Conservation (phyloP, 2,113 vertebrate genomes). For the Anhinga rufa region DNA sequence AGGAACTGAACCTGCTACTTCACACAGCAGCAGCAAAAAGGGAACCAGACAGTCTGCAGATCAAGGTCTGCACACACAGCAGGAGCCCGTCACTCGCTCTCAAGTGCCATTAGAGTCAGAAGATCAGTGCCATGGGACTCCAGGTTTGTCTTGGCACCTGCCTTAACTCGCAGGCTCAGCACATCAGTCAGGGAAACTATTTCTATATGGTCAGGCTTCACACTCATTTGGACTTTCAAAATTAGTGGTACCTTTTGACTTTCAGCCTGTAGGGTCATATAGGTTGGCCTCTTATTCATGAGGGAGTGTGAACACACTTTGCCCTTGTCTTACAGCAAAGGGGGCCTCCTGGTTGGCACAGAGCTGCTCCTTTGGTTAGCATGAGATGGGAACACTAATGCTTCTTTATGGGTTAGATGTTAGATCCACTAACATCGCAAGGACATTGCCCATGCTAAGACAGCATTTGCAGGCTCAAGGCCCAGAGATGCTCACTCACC, state of each 20-base stretch:
- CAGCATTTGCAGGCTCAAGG: neutral
- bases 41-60: neutral
- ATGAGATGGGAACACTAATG: neutral
- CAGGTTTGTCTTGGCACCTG: neutral
- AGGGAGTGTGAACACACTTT: neutral
- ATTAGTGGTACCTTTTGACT: neutral
- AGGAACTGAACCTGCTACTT: conserved; percentile 68
- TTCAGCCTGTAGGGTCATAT: neutral
- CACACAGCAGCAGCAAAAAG: conserved; percentile 1
- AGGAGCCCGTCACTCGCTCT: neutral
- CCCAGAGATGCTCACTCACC: conserved; percentile 69
- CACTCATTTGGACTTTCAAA: neutral
- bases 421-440: neutral
- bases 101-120: neutral
- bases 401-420: neutral
- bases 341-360: neutral
- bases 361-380: neutral
- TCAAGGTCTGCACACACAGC: neutral
- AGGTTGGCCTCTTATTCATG: neutral
- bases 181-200: neutral
- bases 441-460: neutral
- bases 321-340: neutral
- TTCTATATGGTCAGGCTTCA: neutral
- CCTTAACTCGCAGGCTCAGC: neutral
- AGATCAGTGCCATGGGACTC: neutral